These are phyloP conservation scores for Champsocephalus gunnari DNA, from an alignment of 2,797 vertebrate species.

Conservation along the genomic window DNA sequence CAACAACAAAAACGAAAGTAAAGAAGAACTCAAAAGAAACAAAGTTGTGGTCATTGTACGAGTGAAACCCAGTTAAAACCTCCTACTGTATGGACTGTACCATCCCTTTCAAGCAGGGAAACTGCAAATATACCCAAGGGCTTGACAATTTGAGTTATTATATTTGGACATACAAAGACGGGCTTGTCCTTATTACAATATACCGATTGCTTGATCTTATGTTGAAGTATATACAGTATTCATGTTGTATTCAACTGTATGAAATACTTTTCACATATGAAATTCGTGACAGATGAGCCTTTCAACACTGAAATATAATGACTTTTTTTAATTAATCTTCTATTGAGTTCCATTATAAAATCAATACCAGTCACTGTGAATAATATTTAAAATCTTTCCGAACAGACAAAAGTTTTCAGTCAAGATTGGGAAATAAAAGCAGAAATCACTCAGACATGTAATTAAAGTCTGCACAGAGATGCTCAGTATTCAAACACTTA, in stretches of 20 bases:
- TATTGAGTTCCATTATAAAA: slow-evolving; percentile 4
- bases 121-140: no score
- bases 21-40: no score
- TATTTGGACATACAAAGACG: no score
- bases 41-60: no score
- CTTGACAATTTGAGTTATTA: not conserved
- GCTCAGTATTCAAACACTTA: not conserved
- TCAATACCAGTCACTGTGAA: not conserved
- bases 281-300: not conserved
- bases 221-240: not conserved
- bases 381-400: not conserved
- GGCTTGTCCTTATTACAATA: slow-evolving; percentile 1
- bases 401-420: not conserved
- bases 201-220: not conserved
- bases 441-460: not conserved
- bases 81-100: no score
- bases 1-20: no score
- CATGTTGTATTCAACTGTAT: not conserved
- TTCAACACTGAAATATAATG: not conserved
- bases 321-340: not conserved
- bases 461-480: slow-evolving; percentile 29
- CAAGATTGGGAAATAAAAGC: not conserved
- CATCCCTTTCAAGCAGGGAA: no score
- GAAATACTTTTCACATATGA: slow-evolving; percentile 17
- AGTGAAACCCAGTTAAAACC: no score